Evolutionary conservation across 2,113 vertebrate species (phyloP).

Genomic region (Tyrannus savana): DNA sequence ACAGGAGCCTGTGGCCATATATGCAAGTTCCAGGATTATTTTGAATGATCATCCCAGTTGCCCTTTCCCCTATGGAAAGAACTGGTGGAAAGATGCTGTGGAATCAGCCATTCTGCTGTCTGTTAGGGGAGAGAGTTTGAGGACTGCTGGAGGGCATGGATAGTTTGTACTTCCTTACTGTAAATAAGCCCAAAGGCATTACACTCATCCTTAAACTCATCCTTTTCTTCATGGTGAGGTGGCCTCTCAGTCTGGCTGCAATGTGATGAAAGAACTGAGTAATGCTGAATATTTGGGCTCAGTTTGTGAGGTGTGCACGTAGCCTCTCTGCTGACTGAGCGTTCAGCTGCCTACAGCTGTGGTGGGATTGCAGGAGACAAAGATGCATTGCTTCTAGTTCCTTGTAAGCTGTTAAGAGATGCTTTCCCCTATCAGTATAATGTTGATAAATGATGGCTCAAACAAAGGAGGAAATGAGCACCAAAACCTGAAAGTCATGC

Average conservation of each 20-base stretch:
- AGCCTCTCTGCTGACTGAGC: neutral
- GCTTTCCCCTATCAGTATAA: neutral
- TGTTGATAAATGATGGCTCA: neutral
- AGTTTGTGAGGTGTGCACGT: neutral
- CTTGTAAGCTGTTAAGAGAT: neutral
- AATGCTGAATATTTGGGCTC: neutral
- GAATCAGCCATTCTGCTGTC: neutral
- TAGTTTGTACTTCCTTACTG: neutral
- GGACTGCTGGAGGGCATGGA: neutral
- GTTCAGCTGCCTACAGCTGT: neutral
- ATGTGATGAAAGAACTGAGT: constrained; percentile 4
- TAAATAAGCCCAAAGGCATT: neutral
- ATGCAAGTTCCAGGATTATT: neutral
- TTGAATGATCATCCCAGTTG: neutral
- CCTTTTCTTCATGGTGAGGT: neutral
- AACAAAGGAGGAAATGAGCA: neutral
- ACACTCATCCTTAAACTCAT: constrained; percentile 30
- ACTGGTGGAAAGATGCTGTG: neutral
- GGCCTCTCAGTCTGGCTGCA: neutral
- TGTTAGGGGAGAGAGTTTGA: neutral
- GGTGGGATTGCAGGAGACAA: neutral
- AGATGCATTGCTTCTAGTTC: neutral
- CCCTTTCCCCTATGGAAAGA: neutral
- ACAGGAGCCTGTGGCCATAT: neutral
- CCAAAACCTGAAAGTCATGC: neutral